A percentile compares a stretch with the other conserved stretches of the same genome.
These are phyloP conservation scores for Bos indicus DNA, from an alignment of 2,113 vertebrate genomes.

Conservation along the genomic window DNA sequence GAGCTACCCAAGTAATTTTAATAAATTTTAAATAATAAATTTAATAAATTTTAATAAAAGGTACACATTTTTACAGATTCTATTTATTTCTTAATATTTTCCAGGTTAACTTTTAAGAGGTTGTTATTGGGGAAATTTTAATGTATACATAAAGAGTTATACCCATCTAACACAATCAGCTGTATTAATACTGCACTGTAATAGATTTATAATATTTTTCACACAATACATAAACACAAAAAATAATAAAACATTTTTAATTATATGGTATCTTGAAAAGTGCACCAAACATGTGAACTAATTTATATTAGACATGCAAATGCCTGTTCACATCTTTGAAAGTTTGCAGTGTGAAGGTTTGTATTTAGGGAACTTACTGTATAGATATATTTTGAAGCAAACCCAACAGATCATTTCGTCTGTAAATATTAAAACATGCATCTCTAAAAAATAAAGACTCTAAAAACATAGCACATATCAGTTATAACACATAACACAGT, in stretches of 20 bases:
- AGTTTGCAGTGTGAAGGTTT: not conserved
- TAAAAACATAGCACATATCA: not conserved
- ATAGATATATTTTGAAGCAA: not conserved
- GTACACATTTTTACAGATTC: not conserved
- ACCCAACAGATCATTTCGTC: not conserved
- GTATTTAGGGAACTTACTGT: not conserved
- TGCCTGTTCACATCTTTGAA: not conserved
- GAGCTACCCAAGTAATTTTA: not conserved
- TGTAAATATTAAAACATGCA: not conserved
- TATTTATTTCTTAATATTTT: conserved; percentile 20
- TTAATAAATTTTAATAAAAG: not conserved
- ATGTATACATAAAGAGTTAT: not conserved
- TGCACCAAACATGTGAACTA: not conserved
- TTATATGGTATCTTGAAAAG: not conserved
- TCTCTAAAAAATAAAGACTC: not conserved
- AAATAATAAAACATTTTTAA: not conserved
- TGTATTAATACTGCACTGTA: not conserved
- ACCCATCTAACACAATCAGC: not conserved
- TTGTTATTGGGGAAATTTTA: not conserved
- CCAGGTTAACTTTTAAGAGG: not conserved
- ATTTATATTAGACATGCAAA: not conserved
- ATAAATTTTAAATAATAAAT: not conserved
- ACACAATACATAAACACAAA: not conserved
- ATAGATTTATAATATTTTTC: not conserved
- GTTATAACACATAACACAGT: not conserved